A percentile compares a stretch with the other conserved stretches of the same genome.
Evolutionary conservation across 2,113 vertebrate genomes (phyloP).

Genomic region (Prionailurus bengalensis): DNA sequence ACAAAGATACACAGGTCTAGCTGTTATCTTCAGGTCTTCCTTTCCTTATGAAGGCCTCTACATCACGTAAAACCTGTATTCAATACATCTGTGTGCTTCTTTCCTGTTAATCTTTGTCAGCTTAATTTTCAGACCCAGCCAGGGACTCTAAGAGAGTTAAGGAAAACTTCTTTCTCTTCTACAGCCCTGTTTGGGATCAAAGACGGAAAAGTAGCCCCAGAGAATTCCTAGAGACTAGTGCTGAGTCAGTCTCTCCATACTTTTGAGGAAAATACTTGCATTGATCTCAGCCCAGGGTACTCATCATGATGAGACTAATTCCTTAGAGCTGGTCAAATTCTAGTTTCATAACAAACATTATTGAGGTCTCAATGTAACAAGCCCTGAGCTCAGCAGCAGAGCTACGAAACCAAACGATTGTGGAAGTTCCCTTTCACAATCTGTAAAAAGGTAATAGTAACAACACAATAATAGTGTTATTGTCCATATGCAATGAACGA

Average conservation of each 20-base stretch:
- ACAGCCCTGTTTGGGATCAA: background rate
- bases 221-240: background rate
- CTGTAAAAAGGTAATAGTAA: slow-evolving; percentile 8
- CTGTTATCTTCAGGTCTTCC: background rate
- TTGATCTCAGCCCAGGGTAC: background rate
- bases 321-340: background rate
- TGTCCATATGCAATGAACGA: background rate
- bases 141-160: background rate
- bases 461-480: background rate
- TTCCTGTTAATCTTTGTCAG: background rate
- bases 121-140: background rate
- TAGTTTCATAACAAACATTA: slow-evolving; percentile 11
- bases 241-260: background rate
- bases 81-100: background rate
- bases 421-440: background rate
- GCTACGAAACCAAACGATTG: slow-evolving; percentile 34
- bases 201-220: background rate
- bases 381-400: background rate
- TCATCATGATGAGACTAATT: background rate
- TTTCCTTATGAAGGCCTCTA: background rate
- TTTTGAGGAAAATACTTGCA: background rate
- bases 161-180: background rate
- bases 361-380: background rate
- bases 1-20: background rate
- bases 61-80: background rate